Evolutionary conservation across 2,888 invertebrate species (phyloP), one percentile per base, ranked within the genome.

Genomic region (Eristalinus sepulchralis): DNA sequence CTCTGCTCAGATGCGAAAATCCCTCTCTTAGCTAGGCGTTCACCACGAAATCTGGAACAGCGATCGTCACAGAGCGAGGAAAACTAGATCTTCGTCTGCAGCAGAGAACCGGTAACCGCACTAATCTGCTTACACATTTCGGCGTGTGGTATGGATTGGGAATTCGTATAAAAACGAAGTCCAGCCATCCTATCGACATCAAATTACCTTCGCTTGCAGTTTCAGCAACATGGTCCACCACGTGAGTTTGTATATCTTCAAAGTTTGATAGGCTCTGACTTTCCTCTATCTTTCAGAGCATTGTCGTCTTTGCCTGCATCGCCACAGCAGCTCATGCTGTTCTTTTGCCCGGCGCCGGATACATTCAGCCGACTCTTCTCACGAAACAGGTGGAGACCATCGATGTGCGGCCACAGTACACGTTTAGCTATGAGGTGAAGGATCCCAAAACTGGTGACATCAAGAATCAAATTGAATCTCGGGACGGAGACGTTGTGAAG

Each of bases 391-490:
- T 80, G 4, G 85, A 85, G 59, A 62, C 77, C 1, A 53, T 78
- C 31, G 86, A 88, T 17, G 62, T 83, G n/a, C 70, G 82, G 24
- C 86, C 88, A 67, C 72, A 88, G 47, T 88, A 88, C 53, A 91
- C 91, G 70, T 92, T 91, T 88, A 90, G 89, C 34, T 92, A 92
- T 81, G 89, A 90, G 62, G 91, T 92, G 10, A 90, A 91, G 86
- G 92, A 92, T 88, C 90, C 91, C 39, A 90, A 90, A 59, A 93
- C 93, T 85, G 93, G 93, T 34, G 93, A 93, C 89, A 89, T 90
- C 87, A 93, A 93, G 88, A 90, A 88, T 88, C 93, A 93, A 89
- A 91, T 92, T 73, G 93, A 93, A 90, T 89, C 91, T 9, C 91
- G 93, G 64, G 90, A 91, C 86, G 93, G 93, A 71, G 93, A 93